Evolutionary conservation across 1,140 invertebrate genomes (phyloP), one percentile per base, ranked within the genome.

Genomic region (Sinella curviseta): DNA sequence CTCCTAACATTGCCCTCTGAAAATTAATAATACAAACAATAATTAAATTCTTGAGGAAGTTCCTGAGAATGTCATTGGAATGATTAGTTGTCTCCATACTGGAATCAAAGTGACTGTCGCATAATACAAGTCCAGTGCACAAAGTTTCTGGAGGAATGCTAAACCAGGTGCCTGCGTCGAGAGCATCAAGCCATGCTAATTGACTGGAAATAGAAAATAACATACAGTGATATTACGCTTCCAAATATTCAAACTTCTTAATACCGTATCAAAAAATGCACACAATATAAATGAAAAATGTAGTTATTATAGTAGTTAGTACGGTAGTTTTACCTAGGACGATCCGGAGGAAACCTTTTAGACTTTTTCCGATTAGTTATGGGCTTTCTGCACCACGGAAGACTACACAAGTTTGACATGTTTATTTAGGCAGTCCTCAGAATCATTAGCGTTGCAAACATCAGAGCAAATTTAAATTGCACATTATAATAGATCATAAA

Each of bases 101-200:
- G 8, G 57, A 65, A 65, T 65, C 57, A 65, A 65, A 65, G 57
- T 65, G 57, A 4, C 24, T n/a, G 3, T 26, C 26, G 24, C 57
- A 65, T 8, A 65, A 26, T 4, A 65, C 57, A 17, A 65, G 24
- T 65, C 57, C 57, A n/a, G 57, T 65, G 8, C 8, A 65, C 4
- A 65, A 26, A 8, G 57, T 65, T 65, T 65, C 57, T 8, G 16
- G 57, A 12, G 57, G 57, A 17, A 65, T 65, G 24, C 57, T 65
- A 65, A 65, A 65, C 57, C 57, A 65, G 24, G 8, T 17, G 16
- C 57, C 57, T 4, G 57, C 57, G 24, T 65, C 57, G 4, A 65
- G 57, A n/a, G 57, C 14, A 65, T 65, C 57, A 4, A 65, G 26
- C 57, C 57, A 65, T n/a, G 57, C 57, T 12, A 65, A n/a, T 65